Base-by-base conservation (phyloP, 2,113 vertebrate species). In the Thryonomys swinderianus region DNA sequence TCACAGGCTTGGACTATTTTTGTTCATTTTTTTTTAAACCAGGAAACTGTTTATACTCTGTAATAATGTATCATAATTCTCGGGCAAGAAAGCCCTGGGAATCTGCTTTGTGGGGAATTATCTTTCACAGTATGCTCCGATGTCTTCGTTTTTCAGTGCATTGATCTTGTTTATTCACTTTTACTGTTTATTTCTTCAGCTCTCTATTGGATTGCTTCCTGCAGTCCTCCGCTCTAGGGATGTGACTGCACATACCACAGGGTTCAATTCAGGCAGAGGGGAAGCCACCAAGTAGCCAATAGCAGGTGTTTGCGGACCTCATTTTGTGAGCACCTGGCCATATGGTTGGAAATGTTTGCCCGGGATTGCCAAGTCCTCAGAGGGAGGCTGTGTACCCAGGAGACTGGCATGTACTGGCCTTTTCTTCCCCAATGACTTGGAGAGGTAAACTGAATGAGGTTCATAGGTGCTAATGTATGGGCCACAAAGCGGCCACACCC, bases 21-120 rank as follows among this genome's bases (percentile, higher is more conserved):
- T 34, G 89, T 55, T 92, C 27, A 48, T 76, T 85, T 96, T n/a
- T n/a, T 94, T 96, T 53, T 23, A 32, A 64, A 59, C 48, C 11
- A 4, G 67, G 82, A 42, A 66, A 83, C 9, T 94, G 17, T 93
- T 90, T 76, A 87, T 0, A 0, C 10, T 92, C 16, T 73, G 2
- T 69, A 96, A 81, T 79, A 96, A 96, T 80, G 66, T 93, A 76
- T 95, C 74, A 67, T 55, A 81, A 93, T 96, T 93, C 80, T 48
- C 23, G 64, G 27, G 4, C 16, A 67, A 69, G 61, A 93, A 85
- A 74, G 5, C 66, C 64, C 55, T 93, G 53, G 45, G 40, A 83
- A 74, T 92, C 48, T 62, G 30, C 45, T 93, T 69, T 11, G 42
- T 78, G 42, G 32, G 84, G 45, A 79, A 90, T 71, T 59, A 9